phyloP scores from a whole-genome alignment of 2,797 vertebrate species.

The Sparidentex hasta region DNA sequence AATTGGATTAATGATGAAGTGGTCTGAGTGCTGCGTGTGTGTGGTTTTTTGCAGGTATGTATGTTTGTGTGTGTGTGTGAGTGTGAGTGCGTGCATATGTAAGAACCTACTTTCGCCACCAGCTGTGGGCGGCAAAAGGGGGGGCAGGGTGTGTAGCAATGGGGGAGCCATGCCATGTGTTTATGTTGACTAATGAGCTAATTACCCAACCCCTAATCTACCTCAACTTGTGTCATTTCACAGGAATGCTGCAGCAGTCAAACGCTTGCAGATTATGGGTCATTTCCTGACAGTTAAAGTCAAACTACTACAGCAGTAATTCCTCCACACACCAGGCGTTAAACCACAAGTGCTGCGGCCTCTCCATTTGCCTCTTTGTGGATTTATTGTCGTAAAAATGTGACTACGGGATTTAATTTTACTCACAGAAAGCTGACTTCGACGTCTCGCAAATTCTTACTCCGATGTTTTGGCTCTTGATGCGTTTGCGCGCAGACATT shows the following conservation, averaged over 20 bases:
- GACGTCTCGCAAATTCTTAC: not conserved
- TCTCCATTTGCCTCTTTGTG: slow-evolving; percentile 74
- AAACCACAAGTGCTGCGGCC: slow-evolving; percentile 75
- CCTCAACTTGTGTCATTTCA: slow-evolving; percentile 89
- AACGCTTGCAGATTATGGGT: slow-evolving; percentile 86
- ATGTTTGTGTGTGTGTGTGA: slow-evolving; percentile 17
- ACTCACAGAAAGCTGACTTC: not conserved
- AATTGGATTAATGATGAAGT: slow-evolving; percentile 73
- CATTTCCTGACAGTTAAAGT: slow-evolving; percentile 89
- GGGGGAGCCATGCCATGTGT: slow-evolving; percentile 83
- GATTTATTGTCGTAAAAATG: slow-evolving; percentile 55
- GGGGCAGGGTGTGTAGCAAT: slow-evolving; percentile 58
- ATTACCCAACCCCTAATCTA: slow-evolving; percentile 87
- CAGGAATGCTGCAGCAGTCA: slow-evolving; percentile 88
- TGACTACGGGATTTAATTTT: slow-evolving; percentile 28
- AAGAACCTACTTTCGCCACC: slow-evolving; percentile 71
- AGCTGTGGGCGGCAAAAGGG: slow-evolving; percentile 76
- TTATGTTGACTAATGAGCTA: slow-evolving; percentile 89
- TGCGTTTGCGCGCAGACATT: not conserved
- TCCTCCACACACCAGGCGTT: slow-evolving; percentile 77
- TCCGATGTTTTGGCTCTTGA: not conserved
- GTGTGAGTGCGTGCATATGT: slow-evolving; percentile 42
- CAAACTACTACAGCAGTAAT: slow-evolving; percentile 82
- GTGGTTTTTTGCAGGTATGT: slow-evolving; percentile 45
- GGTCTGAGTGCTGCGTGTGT: slow-evolving; percentile 52